These are phyloP conservation scores for Hippocampus zosterae DNA, from an alignment of 2,113 vertebrate genomes.

Conservation along the genomic window DNA sequence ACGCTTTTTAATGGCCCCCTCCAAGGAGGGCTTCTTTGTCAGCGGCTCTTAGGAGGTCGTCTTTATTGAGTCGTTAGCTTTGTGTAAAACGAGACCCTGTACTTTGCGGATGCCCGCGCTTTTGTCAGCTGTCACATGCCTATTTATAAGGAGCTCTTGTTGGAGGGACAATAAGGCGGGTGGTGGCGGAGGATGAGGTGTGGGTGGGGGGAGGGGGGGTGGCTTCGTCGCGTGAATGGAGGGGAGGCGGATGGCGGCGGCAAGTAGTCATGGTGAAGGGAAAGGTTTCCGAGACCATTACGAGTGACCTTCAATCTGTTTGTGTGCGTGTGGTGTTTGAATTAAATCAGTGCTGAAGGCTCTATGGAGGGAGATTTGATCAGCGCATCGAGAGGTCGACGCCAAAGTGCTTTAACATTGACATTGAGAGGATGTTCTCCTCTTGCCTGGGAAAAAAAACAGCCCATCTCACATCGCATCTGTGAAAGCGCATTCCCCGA, in stretches of 20 bases:
- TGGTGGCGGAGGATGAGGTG: slow-evolving; percentile 4
- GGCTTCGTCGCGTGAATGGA: slow-evolving; percentile 30
- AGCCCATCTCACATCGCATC: slow-evolving; percentile 34
- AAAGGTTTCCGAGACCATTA: slow-evolving; percentile 46
- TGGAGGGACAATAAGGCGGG: slow-evolving; percentile 47
- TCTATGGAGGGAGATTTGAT: slow-evolving; percentile 40
- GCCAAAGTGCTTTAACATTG: slow-evolving; percentile 20
- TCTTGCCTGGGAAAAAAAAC: slow-evolving; percentile 18
- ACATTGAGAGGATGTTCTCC: slow-evolving; percentile 40
- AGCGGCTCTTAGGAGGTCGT: slow-evolving; percentile 42
- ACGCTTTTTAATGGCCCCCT: slow-evolving; percentile 26
- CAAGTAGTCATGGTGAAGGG: slow-evolving; percentile 42
- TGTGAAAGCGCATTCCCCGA: slow-evolving; percentile 44
- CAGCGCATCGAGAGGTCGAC: slow-evolving; percentile 15
- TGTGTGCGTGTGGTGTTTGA: slow-evolving; percentile 19
- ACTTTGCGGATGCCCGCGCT: slow-evolving; percentile 42
- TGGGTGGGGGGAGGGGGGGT: slow-evolving; percentile 3
- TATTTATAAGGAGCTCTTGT: slow-evolving; percentile 65
- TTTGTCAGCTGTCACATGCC: slow-evolving; percentile 61
- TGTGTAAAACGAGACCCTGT: slow-evolving; percentile 59
- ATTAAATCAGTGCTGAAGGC: slow-evolving; percentile 26
- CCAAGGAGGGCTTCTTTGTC: slow-evolving; percentile 29
- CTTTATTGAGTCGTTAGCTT: slow-evolving; percentile 67
- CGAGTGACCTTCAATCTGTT: slow-evolving; percentile 47
- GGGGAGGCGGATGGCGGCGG: slow-evolving; percentile 33